phyloP scores from a whole-genome alignment of 2,797 vertebrate genomes.

The Tokudaia muenninki region DNA sequence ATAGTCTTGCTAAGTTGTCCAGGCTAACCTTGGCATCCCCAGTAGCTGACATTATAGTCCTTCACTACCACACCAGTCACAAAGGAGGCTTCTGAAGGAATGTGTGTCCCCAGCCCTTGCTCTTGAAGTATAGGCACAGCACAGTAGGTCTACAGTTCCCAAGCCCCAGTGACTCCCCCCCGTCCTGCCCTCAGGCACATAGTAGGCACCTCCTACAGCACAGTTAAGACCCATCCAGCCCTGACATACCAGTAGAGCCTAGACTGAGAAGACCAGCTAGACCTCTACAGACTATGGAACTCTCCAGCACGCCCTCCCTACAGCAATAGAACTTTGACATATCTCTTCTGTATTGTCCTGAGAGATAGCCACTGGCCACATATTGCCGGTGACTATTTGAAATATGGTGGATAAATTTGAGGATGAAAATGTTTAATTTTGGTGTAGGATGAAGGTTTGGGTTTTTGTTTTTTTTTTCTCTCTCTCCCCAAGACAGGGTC shows the following conservation, averaged over 20 bases:
- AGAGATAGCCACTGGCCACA: background rate
- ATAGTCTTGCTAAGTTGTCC: background rate
- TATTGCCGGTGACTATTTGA: background rate
- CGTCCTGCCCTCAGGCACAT: background rate
- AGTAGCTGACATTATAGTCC: background rate
- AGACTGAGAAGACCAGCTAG: background rate
- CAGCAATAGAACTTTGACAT: background rate
- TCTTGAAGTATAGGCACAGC: background rate
- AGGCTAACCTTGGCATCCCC: background rate
- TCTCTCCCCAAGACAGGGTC: background rate
- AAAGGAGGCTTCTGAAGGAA: background rate
- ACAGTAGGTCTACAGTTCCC: background rate
- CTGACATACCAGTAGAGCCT: background rate
- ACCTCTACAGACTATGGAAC: fast-evolving
- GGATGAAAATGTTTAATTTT: background rate
- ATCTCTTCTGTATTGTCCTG: fast-evolving
- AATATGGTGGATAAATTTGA: fast-evolving
- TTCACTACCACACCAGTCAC: background rate
- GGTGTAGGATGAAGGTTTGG: too few relatives aligned
- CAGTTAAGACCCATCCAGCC: background rate
- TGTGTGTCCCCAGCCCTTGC: background rate
- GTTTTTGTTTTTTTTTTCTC: background rate
- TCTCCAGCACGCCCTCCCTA: background rate
- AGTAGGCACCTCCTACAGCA: background rate
- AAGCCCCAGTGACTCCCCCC: background rate